Evolutionary conservation across 2,113 vertebrate genomes (phyloP).

Genomic region (Cebidichthys violaceus): DNA sequence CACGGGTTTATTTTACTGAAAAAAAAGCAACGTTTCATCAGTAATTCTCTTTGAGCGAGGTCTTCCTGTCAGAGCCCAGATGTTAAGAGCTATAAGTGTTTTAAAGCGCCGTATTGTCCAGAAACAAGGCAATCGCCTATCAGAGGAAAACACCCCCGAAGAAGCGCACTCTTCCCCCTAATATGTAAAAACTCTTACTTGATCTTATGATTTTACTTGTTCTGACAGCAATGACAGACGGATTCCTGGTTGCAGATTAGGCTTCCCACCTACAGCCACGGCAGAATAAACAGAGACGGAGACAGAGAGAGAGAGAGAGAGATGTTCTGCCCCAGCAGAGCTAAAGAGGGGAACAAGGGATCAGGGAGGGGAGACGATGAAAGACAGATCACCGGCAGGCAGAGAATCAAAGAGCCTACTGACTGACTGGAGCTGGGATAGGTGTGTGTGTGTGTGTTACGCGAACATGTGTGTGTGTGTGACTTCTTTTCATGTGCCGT

Average conservation of each 20-base stretch:
- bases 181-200: background rate
- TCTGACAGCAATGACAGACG: slow-evolving; percentile 26
- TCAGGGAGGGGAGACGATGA: slow-evolving; percentile 78
- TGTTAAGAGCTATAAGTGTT: background rate
- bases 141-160: background rate
- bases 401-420: slow-evolving; percentile 78
- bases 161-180: background rate
- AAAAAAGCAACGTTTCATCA: background rate
- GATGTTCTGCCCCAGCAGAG: slow-evolving; percentile 68
- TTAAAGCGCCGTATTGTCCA: background rate
- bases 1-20: background rate
- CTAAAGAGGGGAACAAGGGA: slow-evolving; percentile 71
- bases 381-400: slow-evolving; percentile 79
- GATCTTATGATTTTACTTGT: background rate
- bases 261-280: slow-evolving; percentile 66
- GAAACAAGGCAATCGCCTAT: background rate
- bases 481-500: slow-evolving; percentile 77
- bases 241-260: slow-evolving; percentile 65
- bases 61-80: background rate
- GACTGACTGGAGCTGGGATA: slow-evolving; percentile 69
- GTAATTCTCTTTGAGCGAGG: background rate
- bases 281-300: slow-evolving; percentile 75
- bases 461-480: slow-evolving; percentile 33
- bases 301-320: slow-evolving; percentile 53
- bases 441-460: slow-evolving; percentile 40